phyloP scores from a whole-genome alignment of 2,113 vertebrate genomes.

The Polyodon spathula region DNA sequence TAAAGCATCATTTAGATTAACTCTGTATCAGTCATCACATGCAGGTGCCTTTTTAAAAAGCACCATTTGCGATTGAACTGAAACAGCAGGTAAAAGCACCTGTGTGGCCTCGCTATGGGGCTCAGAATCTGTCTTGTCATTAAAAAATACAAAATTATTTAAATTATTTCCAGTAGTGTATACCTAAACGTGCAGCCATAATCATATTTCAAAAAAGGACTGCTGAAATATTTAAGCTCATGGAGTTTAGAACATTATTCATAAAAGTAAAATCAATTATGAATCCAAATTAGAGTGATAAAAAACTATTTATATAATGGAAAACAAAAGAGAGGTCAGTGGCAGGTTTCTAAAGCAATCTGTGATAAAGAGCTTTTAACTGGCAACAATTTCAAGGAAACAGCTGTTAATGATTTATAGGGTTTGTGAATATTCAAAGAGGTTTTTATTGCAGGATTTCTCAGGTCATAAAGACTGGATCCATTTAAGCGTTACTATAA shows the following conservation, averaged over 20 bases:
- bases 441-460: not conserved
- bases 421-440: not conserved
- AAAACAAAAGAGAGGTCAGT: not conserved
- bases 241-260: not conserved
- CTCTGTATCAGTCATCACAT: too few relatives aligned
- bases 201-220: too few relatives aligned
- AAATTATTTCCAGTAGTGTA: too few relatives aligned
- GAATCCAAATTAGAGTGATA: not conserved
- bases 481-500: not conserved
- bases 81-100: too few relatives aligned
- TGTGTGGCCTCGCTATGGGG: too few relatives aligned
- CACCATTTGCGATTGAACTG: too few relatives aligned
- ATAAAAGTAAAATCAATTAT: not conserved
- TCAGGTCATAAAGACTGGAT: not conserved
- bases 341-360: not conserved
- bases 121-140: too few relatives aligned
- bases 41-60: too few relatives aligned
- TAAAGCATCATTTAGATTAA: too few relatives aligned
- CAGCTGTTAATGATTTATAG: conserved; percentile 5
- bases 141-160: too few relatives aligned
- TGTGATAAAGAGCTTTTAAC: not conserved
- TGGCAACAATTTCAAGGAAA: not conserved
- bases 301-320: not conserved
- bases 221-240: too few relatives aligned
- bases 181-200: too few relatives aligned